These are phyloP conservation scores for Anguilla marmorata DNA, from an alignment of 2,797 vertebrate species.

Conservation along the genomic window DNA sequence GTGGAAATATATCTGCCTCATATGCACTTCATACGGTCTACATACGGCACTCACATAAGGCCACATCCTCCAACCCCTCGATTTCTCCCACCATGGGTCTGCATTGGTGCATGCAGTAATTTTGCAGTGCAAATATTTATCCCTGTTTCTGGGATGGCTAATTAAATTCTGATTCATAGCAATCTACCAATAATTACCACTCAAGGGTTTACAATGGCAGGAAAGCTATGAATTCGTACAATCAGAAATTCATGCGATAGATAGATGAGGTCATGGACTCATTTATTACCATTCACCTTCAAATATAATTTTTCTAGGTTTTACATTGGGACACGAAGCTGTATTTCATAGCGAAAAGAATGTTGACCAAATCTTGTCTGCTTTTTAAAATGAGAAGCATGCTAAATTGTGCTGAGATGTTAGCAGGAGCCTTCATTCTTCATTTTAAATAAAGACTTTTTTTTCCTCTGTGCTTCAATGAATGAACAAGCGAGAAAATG, in stretches of 20 bases:
- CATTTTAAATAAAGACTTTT: background rate
- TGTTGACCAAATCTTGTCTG: background rate
- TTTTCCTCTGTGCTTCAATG: background rate
- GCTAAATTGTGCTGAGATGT: background rate
- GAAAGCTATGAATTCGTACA: background rate
- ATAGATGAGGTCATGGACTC: background rate
- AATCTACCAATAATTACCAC: constrained; percentile 6
- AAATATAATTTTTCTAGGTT: background rate
- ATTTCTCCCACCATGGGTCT: background rate
- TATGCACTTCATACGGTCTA: background rate
- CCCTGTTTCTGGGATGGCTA: background rate
- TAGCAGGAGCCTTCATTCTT: background rate
- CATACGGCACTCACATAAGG: background rate
- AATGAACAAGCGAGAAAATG: background rate
- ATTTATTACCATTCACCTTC: background rate
- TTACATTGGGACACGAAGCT: background rate
- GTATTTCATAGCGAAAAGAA: background rate
- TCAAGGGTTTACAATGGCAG: constrained; percentile 13
- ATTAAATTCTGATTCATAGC: constrained; percentile 16
- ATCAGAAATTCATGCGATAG: background rate
- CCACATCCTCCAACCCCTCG: background rate
- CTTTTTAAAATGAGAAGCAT: background rate
- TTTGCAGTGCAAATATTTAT: background rate
- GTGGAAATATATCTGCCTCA: background rate
- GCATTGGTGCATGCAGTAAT: background rate